Evolutionary conservation across 2,113 vertebrate genomes (phyloP).

Genomic region (Peromyscus maniculatus): DNA sequence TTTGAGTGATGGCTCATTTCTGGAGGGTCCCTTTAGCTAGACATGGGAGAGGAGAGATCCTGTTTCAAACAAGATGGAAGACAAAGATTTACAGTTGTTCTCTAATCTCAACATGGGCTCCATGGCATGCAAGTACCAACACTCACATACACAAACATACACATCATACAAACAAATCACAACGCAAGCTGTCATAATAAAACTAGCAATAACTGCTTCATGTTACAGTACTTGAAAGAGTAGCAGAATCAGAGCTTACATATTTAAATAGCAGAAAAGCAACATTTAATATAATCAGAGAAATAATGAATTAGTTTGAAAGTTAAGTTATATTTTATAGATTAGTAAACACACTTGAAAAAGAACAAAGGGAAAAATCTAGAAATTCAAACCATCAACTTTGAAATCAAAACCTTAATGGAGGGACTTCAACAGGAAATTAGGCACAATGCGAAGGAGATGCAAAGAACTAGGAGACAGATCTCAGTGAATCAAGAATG

Average conservation of each 20-base stretch:
- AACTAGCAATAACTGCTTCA: background rate
- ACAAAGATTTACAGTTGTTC: background rate
- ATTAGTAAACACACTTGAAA: background rate
- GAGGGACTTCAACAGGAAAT: background rate
- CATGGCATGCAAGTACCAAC: no score
- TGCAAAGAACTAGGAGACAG: background rate
- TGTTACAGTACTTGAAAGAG: background rate
- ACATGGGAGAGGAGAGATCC: background rate
- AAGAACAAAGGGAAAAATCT: background rate
- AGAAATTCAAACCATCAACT: conserved; percentile 32
- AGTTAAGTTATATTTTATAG: background rate
- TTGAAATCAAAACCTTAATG: conserved; percentile 11
- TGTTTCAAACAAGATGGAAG: background rate
- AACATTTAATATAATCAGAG: conserved; percentile 14
- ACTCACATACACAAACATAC: background rate
- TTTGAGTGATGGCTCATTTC: conserved; percentile 12
- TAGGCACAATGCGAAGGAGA: conserved; percentile 8
- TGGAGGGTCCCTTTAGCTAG: background rate
- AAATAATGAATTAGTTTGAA: conserved; percentile 10
- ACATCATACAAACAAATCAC: background rate
- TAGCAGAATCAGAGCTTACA: conserved; percentile 12
- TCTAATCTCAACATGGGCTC: background rate
- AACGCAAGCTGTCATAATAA: background rate
- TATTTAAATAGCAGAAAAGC: background rate
- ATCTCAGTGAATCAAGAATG: background rate